Conservation (phyloP, 2,113 vertebrate genomes). For the Nerophis lumbriciformis region DNA sequence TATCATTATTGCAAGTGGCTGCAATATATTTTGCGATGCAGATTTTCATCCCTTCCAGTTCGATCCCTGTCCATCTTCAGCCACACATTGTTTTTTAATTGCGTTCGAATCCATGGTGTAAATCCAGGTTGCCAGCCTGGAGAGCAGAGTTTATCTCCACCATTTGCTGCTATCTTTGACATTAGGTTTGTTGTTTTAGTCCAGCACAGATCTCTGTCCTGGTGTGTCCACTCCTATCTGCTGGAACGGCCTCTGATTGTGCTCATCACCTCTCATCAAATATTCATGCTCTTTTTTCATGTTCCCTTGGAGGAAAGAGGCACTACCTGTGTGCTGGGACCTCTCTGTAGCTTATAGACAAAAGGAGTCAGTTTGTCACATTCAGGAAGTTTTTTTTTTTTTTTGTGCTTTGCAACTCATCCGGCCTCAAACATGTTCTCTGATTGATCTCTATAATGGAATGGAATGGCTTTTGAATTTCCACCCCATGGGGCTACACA, state of each 20-base stretch:
- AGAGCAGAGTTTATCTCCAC: constrained; percentile 41
- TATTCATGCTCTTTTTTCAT: constrained; percentile 55
- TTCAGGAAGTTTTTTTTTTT: constrained; percentile 89
- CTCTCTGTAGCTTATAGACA: constrained; percentile 22
- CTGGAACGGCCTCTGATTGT: constrained; percentile 64
- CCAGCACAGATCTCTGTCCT: constrained; percentile 43
- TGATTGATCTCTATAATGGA: constrained; percentile 91
- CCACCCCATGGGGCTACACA: constrained; percentile 83
- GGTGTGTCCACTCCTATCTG: constrained; percentile 59
- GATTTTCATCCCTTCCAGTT: too few relatives aligned
- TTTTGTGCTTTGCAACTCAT: constrained; percentile 78
- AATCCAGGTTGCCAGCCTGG: constrained; percentile 5
- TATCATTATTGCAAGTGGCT: too few relatives aligned
- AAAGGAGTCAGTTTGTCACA: constrained; percentile 63
- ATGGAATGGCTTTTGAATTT: constrained; percentile 81
- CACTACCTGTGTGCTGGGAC: constrained; percentile 44
- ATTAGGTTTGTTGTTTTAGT: constrained; percentile 41
- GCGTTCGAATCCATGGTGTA: not conserved
- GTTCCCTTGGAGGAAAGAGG: constrained; percentile 47
- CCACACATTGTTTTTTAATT: not conserved
- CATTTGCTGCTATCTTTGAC: constrained; percentile 44
- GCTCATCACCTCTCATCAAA: constrained; percentile 61
- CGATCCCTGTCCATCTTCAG: too few relatives aligned
- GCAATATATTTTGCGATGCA: too few relatives aligned
- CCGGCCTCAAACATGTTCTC: constrained; percentile 70